Base-by-base conservation (phyloP, 2,797 vertebrate genomes). In the Adrianichthys oophorus region DNA sequence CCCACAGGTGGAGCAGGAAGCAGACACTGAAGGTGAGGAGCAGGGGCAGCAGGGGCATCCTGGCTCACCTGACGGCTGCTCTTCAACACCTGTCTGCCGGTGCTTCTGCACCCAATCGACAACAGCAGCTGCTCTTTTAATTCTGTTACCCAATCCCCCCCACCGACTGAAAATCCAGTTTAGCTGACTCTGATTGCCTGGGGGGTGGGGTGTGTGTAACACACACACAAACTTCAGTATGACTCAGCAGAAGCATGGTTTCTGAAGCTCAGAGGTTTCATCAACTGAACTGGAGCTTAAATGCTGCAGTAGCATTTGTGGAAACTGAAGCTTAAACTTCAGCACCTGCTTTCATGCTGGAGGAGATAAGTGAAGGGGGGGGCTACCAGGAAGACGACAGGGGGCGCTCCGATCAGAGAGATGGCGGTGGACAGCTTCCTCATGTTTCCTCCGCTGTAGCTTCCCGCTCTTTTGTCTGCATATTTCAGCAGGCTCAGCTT, bases 351-450 rank as follows among this genome's bases (percentile, higher is more conserved):
- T 7, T 7, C 3, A 23, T 23, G 23, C 4, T 16, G 13, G n/a
- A 40, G n/a, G n/a, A 10, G 10, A 14, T 12, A 10, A n/a, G 14
- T 1, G 26, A 15, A 17, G 4, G 15, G 17, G 15, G 6, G 15
- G 24, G 17, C 89, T 86, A 98, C 96, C 94, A 99, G 86, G 80
- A 99, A 99, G 56, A 99, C 93, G 4, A 98, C 96, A 0, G 96
- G 95, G 3, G 97, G 95, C 4, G 94, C 95, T 26, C 95, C 97
- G 1, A 98, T 98, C 63, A 99, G 87, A 16, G 97, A 93, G 74
- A 99, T 97, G 70, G 97, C 97, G 0, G 97, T 98, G 8, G 96
- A 98, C 24, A 99, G 93, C 61, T 98, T 99, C 68, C 97, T 93
- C 77, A 93, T 92, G 89, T 98, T 98, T 7, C 97, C 97, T 4